Conservation (phyloP, 2,888 invertebrate genomes). For the Cancer borealis region DNA sequence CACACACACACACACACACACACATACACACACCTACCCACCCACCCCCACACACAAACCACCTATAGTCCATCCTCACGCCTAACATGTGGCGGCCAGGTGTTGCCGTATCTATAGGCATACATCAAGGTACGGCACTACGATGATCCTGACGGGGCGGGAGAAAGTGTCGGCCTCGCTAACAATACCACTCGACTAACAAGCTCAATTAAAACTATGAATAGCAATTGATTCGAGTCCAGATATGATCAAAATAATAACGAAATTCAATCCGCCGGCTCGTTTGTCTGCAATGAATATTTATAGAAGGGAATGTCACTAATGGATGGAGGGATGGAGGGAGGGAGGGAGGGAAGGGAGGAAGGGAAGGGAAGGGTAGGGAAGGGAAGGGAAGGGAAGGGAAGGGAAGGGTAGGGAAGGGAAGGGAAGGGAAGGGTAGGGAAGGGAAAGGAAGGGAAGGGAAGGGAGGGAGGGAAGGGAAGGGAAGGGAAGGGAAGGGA, state of each 20-base stretch:
- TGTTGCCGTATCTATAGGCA: neutral
- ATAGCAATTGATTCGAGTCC: neutral
- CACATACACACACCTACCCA: too few species aligned
- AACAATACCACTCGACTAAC: neutral
- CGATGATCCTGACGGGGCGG: neutral
- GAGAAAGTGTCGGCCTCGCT: neutral
- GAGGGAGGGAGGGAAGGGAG: neutral
- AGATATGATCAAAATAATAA: conserved; percentile 8
- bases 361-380: neutral
- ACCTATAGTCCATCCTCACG: neutral
- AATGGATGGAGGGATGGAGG: neutral
- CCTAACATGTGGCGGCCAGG: neutral
- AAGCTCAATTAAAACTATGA: neutral
- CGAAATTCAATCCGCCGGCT: neutral
- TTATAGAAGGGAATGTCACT: neutral
- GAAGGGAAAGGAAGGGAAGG: neutral
- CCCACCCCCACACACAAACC: too few species aligned
- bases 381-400: neutral
- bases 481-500: too few species aligned
- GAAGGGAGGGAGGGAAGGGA: neutral
- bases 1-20: too few species aligned
- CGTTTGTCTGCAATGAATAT: neutral
- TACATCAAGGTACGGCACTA: too few species aligned
- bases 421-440: neutral
- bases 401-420: neutral